A percentile compares a stretch with the other conserved stretches of the same genome.
Evolutionary conservation across 2,888 invertebrate genomes (phyloP).

Genomic region (Teleiodes luculella): DNA sequence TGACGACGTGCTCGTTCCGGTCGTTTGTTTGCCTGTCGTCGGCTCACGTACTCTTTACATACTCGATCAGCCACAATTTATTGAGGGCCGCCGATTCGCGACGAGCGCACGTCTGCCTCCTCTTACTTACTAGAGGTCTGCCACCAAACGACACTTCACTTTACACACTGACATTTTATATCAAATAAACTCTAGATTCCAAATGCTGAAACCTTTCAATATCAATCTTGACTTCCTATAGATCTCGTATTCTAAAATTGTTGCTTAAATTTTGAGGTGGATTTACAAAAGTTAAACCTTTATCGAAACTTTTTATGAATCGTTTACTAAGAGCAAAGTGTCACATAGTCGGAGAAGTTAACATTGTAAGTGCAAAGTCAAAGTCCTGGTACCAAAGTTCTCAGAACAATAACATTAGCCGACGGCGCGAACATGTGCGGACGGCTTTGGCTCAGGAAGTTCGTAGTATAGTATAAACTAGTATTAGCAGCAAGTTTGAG

Average conservation of each 20-base stretch:
- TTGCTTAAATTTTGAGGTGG: too few relatives aligned
- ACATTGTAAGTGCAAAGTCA: conserved; percentile 1
- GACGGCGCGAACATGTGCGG: conserved; percentile 13
- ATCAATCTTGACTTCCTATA: too few relatives aligned
- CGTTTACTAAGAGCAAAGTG: neutral
- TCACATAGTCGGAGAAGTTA: conserved; percentile 1
- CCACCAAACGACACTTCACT: neutral
- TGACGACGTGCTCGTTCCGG: conserved; percentile 64
- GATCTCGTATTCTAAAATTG: too few relatives aligned
- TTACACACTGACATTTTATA: too few relatives aligned
- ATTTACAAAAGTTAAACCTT: too few relatives aligned
- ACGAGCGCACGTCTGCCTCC: conserved; percentile 16
- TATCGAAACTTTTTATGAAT: neutral
- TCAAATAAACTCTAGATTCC: too few relatives aligned
- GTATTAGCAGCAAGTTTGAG: conserved; percentile 66
- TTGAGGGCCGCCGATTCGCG: conserved; percentile 21
- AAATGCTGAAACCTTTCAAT: too few relatives aligned
- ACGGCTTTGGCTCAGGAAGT: conserved; percentile 39
- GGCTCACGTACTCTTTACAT: conserved; percentile 44
- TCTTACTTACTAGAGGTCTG: too few relatives aligned
- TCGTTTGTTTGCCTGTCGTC: conserved; percentile 55
- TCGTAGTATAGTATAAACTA: conserved; percentile 44
- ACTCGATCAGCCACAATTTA: conserved; percentile 34
- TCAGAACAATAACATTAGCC: conserved; percentile 8
- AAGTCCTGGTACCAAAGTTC: conserved; percentile 9